Percentiles rank a stretch among this genome's conserved stretches.
Evolutionary conservation across 2,113 vertebrate species (phyloP).

Genomic region (Pangasianodon gigas): DNA sequence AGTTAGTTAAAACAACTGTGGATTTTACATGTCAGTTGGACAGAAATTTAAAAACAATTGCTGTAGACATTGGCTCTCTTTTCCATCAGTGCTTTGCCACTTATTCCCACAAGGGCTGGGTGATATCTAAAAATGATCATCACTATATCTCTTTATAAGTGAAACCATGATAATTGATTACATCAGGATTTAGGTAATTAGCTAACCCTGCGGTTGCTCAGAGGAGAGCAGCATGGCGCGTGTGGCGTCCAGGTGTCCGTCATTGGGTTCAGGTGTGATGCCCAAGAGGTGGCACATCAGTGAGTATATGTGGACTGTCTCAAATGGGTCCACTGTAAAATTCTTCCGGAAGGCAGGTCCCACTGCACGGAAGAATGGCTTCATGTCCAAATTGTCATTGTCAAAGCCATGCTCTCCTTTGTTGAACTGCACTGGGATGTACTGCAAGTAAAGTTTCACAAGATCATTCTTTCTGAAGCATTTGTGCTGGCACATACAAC

Average conservation of each 20-base stretch:
- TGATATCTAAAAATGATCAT: not conserved
- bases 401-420: conserved; percentile 88
- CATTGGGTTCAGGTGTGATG: conserved; percentile 82
- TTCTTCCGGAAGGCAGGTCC: conserved; percentile 81
- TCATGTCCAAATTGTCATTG: conserved; percentile 84
- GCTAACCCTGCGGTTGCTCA: conserved; percentile 50
- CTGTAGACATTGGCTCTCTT: not conserved
- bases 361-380: conserved; percentile 87
- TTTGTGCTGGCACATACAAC: not conserved
- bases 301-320: conserved; percentile 83
- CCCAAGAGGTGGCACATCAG: conserved; percentile 87
- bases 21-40: not conserved
- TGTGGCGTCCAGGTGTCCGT: conserved; percentile 74
- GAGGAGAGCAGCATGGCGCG: conserved; percentile 68
- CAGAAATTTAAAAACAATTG: not conserved
- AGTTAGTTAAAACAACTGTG: not conserved
- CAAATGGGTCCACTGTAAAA: conserved; percentile 82
- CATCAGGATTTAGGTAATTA: not conserved
- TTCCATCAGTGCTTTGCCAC: not conserved
- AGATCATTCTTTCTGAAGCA: not conserved
- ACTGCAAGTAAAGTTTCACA: conserved; percentile 64
- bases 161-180: not conserved
- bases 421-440: conserved; percentile 79
- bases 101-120: not conserved
- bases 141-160: not conserved